These are phyloP conservation scores for Microctonus aethiopoides DNA, from an alignment of 2,888 invertebrate species.

Conservation along the genomic window DNA sequence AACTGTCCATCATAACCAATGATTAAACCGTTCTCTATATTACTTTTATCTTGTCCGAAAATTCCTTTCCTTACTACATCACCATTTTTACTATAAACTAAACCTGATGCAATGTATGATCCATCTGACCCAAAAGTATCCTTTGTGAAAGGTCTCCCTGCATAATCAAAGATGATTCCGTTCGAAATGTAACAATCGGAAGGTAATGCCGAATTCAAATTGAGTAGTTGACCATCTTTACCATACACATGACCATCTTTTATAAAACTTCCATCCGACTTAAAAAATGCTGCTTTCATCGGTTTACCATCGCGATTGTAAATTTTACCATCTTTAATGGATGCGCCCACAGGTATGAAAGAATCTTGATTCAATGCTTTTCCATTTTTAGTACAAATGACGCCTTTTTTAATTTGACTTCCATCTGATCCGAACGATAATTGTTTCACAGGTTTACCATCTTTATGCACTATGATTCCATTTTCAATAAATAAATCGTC, in stretches of 20 bases:
- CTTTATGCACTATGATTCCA: conserved; percentile 54
- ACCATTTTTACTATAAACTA: conserved; percentile 57
- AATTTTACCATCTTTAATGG: conserved; percentile 59
- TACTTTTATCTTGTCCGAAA: conserved; percentile 61
- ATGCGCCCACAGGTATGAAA: conserved; percentile 57
- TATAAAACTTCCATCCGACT: conserved; percentile 60
- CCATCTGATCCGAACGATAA: conserved; percentile 60
- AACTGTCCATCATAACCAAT: conserved; percentile 59
- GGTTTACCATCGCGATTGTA: conserved; percentile 58
- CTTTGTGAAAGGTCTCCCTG: conserved; percentile 54
- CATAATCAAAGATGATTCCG: conserved; percentile 57
- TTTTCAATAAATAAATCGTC: conserved; percentile 57
- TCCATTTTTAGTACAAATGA: conserved; percentile 55
- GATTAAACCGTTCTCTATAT: conserved; percentile 59
- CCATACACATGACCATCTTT: conserved; percentile 61
- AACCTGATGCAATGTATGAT: conserved; percentile 57
- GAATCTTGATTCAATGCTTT: conserved; percentile 61
- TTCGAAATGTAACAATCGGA: conserved; percentile 58
- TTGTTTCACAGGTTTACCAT: conserved; percentile 59
- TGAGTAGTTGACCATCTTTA: conserved; percentile 55
- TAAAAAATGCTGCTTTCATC: conserved; percentile 58
- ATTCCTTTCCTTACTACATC: conserved; percentile 54
- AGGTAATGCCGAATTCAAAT: conserved; percentile 55
- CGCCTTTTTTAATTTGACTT: conserved; percentile 55
- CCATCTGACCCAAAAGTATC: conserved; percentile 62